Evolutionary conservation across 1,140 invertebrate species (phyloP).

Genomic region (Ceratina calcarata): DNA sequence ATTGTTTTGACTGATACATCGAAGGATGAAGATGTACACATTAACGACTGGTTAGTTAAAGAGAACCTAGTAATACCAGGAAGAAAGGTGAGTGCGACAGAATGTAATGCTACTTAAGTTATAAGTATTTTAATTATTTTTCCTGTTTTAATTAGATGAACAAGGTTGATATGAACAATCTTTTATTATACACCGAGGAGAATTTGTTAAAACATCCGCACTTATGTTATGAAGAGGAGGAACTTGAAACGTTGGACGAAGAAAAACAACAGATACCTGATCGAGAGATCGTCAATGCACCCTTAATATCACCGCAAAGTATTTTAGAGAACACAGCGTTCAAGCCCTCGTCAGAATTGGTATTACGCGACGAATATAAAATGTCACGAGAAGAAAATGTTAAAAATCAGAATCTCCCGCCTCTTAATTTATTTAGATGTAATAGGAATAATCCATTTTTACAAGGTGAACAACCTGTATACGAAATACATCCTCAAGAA

Average conservation of each 20-base stretch:
- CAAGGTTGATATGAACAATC: constrained; percentile 54
- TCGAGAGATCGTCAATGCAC: neutral
- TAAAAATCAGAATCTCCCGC: neutral
- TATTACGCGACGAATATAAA: neutral
- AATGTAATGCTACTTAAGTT: constrained; percentile 10
- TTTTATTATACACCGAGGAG: constrained; percentile 48
- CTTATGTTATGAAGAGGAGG: constrained; percentile 41
- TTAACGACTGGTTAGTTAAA: constrained; percentile 71
- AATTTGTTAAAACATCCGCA: constrained; percentile 23
- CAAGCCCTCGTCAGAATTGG: neutral
- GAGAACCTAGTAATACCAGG: constrained; percentile 62
- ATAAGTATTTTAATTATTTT: neutral
- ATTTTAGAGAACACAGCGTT: neutral
- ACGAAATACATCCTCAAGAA: neutral
- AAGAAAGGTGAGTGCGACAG: constrained; percentile 71
- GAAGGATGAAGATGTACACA: constrained; percentile 61
- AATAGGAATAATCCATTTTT: constrained; percentile 34
- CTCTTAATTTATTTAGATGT: neutral
- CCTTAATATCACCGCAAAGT: constrained; percentile 38
- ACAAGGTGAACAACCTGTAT: neutral
- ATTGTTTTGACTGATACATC: constrained; percentile 67
- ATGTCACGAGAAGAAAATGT: neutral
- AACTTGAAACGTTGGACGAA: neutral
- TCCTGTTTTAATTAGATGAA: constrained; percentile 49
- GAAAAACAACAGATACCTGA: neutral